Evolutionary conservation across 1,140 invertebrate species (phyloP).

Genomic region (Conus ventricosus): DNA sequence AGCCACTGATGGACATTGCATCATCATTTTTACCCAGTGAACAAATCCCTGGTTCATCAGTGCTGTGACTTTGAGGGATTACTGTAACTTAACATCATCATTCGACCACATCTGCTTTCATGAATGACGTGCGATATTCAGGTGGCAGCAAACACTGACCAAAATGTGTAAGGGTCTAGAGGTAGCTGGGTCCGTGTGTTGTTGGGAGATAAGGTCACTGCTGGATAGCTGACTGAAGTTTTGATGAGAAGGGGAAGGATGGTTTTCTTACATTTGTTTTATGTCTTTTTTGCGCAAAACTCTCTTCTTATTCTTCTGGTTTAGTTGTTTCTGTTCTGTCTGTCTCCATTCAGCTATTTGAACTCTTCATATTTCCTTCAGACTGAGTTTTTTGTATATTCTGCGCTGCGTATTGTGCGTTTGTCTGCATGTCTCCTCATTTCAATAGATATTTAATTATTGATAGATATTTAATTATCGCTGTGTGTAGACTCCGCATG

Average conservation of each 20-base stretch:
- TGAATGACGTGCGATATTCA: slow-evolving; percentile 5
- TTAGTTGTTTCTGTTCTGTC: not conserved
- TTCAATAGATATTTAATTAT: not conserved
- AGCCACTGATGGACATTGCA: slow-evolving; percentile 1
- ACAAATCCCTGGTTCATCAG: slow-evolving; percentile 14
- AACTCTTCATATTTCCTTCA: not conserved
- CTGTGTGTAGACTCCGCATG: too few relatives aligned
- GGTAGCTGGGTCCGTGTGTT: slow-evolving; percentile 5
- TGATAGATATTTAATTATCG: too few relatives aligned
- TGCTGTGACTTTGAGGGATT: slow-evolving; percentile 16
- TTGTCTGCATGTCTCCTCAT: not conserved
- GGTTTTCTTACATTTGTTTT: not conserved
- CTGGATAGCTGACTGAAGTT: slow-evolving; percentile 23
- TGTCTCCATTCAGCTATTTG: not conserved
- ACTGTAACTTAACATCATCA: slow-evolving; percentile 3
- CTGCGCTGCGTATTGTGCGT: not conserved
- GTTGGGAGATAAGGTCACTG: not conserved
- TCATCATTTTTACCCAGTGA: slow-evolving; percentile 17
- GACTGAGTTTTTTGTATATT: not conserved
- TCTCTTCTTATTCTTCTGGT: not conserved
- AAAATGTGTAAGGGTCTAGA: not conserved
- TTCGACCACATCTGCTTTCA: slow-evolving; percentile 17
- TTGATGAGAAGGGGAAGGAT: not conserved
- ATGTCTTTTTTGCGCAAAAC: not conserved
- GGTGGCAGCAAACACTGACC: slow-evolving; percentile 19